Conservation (phyloP, 2,797 vertebrate species). For the Phoxinus dragarum region DNA sequence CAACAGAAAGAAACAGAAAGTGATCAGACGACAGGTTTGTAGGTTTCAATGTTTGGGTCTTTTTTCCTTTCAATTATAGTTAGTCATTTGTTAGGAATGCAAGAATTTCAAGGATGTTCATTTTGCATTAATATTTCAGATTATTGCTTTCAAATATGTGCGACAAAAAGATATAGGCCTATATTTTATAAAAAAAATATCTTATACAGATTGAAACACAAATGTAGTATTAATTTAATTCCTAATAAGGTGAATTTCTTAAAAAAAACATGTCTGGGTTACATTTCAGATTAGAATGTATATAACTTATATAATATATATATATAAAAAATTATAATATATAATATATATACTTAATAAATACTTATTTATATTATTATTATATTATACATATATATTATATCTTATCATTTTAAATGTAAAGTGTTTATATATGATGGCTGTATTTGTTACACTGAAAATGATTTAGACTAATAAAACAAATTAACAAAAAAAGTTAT, state of each 20-base stretch:
- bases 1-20: background rate
- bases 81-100: background rate
- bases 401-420: too few species aligned
- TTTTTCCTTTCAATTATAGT: background rate
- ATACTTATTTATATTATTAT: too few species aligned
- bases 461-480: background rate
- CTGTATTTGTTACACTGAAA: background rate
- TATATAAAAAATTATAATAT: too few species aligned
- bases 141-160: background rate
- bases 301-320: too few species aligned
- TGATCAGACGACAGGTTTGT: background rate
- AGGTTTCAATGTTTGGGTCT: background rate
- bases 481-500: too few species aligned
- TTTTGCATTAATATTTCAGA: background rate
- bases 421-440: background rate
- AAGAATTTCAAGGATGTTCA: background rate
- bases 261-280: too few species aligned
- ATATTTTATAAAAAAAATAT: rapidly evolving
- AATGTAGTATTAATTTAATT: background rate
- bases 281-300: too few species aligned
- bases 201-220: background rate
- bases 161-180: background rate
- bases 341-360: too few species aligned
- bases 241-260: background rate
- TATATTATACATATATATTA: too few species aligned